Evolutionary conservation across 1,140 invertebrate genomes (phyloP), one percentile per base, ranked within the genome.

Genomic region (Drosophila kohkoa): DNA sequence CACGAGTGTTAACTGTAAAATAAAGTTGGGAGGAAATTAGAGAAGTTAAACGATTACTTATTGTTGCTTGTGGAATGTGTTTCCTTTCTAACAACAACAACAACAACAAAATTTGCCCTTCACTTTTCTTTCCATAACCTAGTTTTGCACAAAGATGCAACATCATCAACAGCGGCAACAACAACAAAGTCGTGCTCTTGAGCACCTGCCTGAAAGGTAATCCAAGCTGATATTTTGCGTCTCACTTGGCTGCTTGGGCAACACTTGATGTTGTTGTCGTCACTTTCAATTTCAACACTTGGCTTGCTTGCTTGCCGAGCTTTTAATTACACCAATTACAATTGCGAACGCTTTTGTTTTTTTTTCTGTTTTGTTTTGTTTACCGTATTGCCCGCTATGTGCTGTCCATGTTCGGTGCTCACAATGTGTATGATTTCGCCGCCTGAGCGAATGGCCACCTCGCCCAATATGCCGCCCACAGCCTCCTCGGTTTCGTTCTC

Each of bases 101-200:
- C 20, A 25, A 25, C 20, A 25, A 25, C 20, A 25, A 87, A 62
- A 75, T 80, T 77, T 81, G 88, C 87, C 87, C 87, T 90, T 90
- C 87, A 90, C 87, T 90, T 90, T 90, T 87, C 82, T 90, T 90
- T 90, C 87, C 82, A 81, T 90, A 90, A 90, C 87, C 87, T 82
- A 90, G 87, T 90, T 90, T 90, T 77, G 81, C 85, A 85, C 78
- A 87, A 87, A 87, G 83, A 87, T 87, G 83, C 83, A 87, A 69
- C 83, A 87, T 87, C 83, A 87, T 87, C 67, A 76, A 71, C 75
- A 70, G 63, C 77, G 85, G 65, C 64, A 58, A 52, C 38, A 85
- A 41, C 79, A 46, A 38, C 58, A 57, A 57, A 30, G 25, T 63
- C 45, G 68, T 76, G 74, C 74, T 76, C 77, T 77, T 69, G 70